These are phyloP conservation scores for Drosophila lini DNA, from an alignment of 1,140 invertebrate genomes.

Conservation along the genomic window DNA sequence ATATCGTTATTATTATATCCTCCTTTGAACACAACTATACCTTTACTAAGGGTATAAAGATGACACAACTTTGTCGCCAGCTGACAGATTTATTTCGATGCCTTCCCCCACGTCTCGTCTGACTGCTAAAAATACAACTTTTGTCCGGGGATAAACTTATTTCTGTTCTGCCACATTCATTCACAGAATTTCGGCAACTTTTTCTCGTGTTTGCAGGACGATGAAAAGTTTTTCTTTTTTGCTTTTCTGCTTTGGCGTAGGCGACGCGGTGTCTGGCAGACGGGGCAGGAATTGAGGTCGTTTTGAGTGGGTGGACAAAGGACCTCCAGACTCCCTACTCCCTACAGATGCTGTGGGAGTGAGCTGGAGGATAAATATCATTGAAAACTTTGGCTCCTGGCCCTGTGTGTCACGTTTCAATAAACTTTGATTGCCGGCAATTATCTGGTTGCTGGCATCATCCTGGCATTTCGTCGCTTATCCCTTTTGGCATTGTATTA, in stretches of 20 bases:
- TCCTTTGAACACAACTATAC: not conserved
- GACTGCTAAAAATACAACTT: conserved; percentile 52
- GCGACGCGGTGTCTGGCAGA: conserved; percentile 69
- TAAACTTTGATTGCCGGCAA: conserved; percentile 80
- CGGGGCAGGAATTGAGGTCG: conserved; percentile 41
- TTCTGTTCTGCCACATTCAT: conserved; percentile 62
- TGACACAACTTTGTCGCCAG: conserved; percentile 24
- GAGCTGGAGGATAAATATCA: not conserved
- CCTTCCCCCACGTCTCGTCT: conserved; percentile 6
- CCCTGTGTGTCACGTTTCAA: conserved; percentile 67
- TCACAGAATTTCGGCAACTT: conserved; percentile 51
- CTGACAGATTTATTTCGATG: conserved; percentile 49
- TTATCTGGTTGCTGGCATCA: conserved; percentile 72
- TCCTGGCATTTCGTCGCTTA: conserved; percentile 56
- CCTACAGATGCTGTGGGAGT: conserved; percentile 23
- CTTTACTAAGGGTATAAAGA: conserved; percentile 15
- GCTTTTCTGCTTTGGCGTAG: conserved; percentile 26
- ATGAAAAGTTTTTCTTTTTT: conserved; percentile 40
- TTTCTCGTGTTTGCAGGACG: conserved; percentile 13
- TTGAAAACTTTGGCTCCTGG: conserved; percentile 14
- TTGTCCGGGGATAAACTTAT: conserved; percentile 39
- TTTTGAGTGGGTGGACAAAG: conserved; percentile 14
- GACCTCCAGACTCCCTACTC: not conserved
- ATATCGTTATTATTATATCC: not conserved
- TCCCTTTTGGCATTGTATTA: conserved; percentile 66